Evolutionary conservation across 1,140 invertebrate genomes (phyloP).

Genomic region (Zaprionus taronus): DNA sequence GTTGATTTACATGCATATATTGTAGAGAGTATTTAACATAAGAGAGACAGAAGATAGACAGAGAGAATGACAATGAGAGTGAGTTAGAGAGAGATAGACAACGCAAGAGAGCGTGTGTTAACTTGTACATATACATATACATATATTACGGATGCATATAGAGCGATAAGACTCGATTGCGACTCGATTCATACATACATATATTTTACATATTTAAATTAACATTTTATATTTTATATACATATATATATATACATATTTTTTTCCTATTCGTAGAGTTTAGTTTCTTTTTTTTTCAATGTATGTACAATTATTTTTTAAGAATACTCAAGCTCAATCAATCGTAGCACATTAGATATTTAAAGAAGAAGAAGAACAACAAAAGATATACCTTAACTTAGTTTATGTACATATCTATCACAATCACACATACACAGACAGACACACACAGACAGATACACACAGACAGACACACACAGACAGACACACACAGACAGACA

Average conservation of each 20-base stretch:
- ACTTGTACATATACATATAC: neutral
- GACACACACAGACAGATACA: neutral
- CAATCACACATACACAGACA: conserved; percentile 16
- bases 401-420: conserved; percentile 32
- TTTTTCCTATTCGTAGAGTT: conserved; percentile 5
- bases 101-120: conserved; percentile 10
- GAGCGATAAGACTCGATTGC: neutral
- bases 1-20: conserved; percentile 51
- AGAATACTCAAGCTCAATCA: conserved; percentile 44
- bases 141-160: neutral
- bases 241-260: neutral
- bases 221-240: neutral
- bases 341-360: conserved; percentile 22
- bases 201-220: conserved; percentile 6
- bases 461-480: conserved; percentile 16
- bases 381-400: conserved; percentile 23
- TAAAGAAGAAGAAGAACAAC: conserved; percentile 7
- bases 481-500: conserved; percentile 2
- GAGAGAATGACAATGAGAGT: conserved; percentile 3
- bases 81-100: conserved; percentile 1
- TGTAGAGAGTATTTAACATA: conserved; percentile 27
- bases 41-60: conserved; percentile 1
- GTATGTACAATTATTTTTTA: conserved; percentile 36
- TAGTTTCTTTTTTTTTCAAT: conserved; percentile 23
- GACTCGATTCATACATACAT: neutral